Evolutionary conservation across 2,888 invertebrate genomes (phyloP), one percentile per base, ranked within the genome.

Genomic region (Mallateleia sp.): DNA sequence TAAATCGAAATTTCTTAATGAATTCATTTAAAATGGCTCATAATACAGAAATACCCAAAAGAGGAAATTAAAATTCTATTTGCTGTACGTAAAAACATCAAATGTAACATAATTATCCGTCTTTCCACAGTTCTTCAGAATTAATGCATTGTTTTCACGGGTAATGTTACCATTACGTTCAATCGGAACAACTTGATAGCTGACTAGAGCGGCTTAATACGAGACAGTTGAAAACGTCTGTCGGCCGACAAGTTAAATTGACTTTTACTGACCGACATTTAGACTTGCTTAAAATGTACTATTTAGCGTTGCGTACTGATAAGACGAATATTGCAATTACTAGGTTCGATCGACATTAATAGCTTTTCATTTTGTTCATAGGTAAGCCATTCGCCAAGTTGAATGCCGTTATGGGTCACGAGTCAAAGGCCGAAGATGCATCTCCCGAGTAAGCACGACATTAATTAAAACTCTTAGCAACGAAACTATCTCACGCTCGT

Each of bases 391-490:
- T 89, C 85, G 87, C 80, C 79, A 80, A 78, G 80, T 71, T 75
- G 88, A 87, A 75, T 90, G 89, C 90, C 89, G 90, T 90, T 90
- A 90, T 84, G 90, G 90, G 90, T 91, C 91, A 88, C 88, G 89
- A 88, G 88, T 86, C 91, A 88, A 90, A 90, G 88, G 90, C 88
- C 91, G 89, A 89, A 89, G 92, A 93, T 93, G 92, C 91, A 90
- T 89, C 89, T 89, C 75, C 66, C 89, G 86, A 88, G 90, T 88
- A 84, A 89, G 90, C 91, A 90, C 89, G 90, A 90, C 91, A 89
- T 89, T 89, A 89, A 90, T 89, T 89, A 91, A 89, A 89, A 89
- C 90, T 91, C 89, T 91, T 91, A 89, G 88, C 86, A 82, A 88
- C 82, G 88, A 84, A 89, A 89, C 88, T 88, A 89, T 91, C 90